These are phyloP conservation scores for Anneissia japonica DNA, from an alignment of 35 echinoderm and acorn worm species.

Conservation along the genomic window DNA sequence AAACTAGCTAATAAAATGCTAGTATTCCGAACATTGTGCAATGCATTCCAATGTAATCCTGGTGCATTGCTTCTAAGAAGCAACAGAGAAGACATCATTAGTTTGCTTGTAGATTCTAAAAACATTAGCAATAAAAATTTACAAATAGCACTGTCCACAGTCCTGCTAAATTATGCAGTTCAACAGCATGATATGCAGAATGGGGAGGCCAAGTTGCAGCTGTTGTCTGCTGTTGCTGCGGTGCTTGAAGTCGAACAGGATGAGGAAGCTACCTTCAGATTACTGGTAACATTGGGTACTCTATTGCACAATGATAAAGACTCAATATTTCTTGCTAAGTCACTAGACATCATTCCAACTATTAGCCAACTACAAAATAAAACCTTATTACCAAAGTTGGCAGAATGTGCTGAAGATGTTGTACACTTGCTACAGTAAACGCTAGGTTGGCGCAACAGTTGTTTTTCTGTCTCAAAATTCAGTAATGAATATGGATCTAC, in stretches of 20 bases:
- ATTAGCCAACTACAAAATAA: constrained; percentile 30
- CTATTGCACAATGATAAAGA: constrained; percentile 64
- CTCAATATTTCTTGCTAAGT: constrained; percentile 54
- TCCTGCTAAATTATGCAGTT: constrained; percentile 63
- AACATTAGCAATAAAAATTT: constrained; percentile 47
- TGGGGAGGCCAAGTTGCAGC: constrained; percentile 57
- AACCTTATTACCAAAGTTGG: constrained; percentile 62
- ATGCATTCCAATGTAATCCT: constrained; percentile 53
- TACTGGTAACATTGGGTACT: constrained; percentile 72
- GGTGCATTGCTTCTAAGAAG: constrained; percentile 32
- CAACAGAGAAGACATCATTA: constrained; percentile 31
- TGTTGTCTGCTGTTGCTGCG: constrained; percentile 33
- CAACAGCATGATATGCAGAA: constrained; percentile 24
- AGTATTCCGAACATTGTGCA: constrained; percentile 70
- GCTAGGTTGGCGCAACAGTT: too few species aligned
- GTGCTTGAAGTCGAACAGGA: constrained; percentile 49
- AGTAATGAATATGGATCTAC: too few species aligned
- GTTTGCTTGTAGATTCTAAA: constrained; percentile 10
- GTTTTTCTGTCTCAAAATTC: too few species aligned
- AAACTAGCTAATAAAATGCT: constrained; percentile 78
- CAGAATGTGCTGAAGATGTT: constrained; percentile 57
- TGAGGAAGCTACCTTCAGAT: constrained; percentile 72
- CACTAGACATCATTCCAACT: constrained; percentile 43
- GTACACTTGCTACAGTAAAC: constrained; percentile 46
- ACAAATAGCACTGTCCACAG: constrained; percentile 65